Conservation (phyloP, 2,888 invertebrate genomes). For the Drosophila sordidapex region DNA sequence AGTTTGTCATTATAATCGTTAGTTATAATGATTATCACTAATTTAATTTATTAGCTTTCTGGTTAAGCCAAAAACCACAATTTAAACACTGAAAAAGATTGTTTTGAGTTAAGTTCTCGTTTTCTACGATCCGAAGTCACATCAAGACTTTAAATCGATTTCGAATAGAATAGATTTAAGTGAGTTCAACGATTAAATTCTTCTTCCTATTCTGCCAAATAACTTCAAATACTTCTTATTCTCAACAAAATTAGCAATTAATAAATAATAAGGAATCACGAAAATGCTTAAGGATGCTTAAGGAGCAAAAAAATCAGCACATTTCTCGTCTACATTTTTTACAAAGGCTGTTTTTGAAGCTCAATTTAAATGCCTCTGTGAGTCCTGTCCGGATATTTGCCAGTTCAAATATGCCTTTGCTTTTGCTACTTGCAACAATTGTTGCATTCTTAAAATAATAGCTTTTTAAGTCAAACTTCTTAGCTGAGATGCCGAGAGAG, state of each 20-base stretch:
- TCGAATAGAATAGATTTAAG: too few species aligned
- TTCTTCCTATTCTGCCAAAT: background rate
- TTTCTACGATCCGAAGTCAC: too few species aligned
- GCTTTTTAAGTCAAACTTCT: background rate
- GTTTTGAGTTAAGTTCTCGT: too few species aligned
- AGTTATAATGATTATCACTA: background rate
- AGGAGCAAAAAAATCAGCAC: background rate
- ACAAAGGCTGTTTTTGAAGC: background rate
- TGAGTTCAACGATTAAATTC: background rate
- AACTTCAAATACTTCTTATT: background rate
- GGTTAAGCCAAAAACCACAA: too few species aligned
- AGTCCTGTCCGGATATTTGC: background rate
- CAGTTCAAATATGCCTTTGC: background rate
- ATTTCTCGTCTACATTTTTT: background rate
- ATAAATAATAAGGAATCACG: background rate
- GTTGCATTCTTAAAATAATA: conserved; percentile 3
- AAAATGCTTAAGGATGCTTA: background rate
- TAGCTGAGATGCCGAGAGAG: background rate
- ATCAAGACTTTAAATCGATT: too few species aligned
- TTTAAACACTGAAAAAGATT: too few species aligned
- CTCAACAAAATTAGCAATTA: background rate
- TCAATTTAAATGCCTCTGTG: background rate
- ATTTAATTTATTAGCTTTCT: background rate
- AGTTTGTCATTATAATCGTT: background rate
- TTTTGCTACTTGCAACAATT: background rate